Conservation (phyloP, 2,888 invertebrate genomes). For the Tromatobia lineatoria region DNA sequence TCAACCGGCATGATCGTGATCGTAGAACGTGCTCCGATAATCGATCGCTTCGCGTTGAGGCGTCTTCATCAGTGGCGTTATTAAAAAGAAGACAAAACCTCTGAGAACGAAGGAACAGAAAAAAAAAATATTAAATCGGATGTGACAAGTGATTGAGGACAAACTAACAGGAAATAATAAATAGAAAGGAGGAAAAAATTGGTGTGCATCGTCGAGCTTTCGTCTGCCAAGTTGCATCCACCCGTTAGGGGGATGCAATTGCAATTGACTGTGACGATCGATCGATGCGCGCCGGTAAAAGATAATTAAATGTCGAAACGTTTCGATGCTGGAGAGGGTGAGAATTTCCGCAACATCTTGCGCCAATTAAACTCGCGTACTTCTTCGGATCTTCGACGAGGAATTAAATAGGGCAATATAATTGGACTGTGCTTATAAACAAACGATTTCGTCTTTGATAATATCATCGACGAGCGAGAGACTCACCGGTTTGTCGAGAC, state of each 20-base stretch:
- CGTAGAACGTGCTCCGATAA: conserved; percentile 33
- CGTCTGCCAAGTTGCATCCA: too few species aligned
- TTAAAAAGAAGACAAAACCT: conserved; percentile 49
- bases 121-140: too few species aligned
- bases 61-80: conserved; percentile 31
- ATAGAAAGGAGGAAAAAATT: background rate
- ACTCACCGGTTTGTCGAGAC: background rate
- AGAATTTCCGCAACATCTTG: conserved; percentile 32
- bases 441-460: too few species aligned
- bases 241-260: conserved; percentile 34
- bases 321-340: background rate
- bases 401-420: background rate
- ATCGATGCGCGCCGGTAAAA: conserved; percentile 28
- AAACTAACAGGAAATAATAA: background rate
- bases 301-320: conserved; percentile 52
- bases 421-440: too few species aligned
- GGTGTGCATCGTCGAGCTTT: too few species aligned
- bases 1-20: conserved; percentile 52
- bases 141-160: background rate
- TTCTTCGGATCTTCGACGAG: background rate
- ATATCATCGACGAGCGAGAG: too few species aligned
- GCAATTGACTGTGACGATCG: conserved; percentile 32
- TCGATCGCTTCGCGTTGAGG: conserved; percentile 2
- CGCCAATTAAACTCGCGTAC: conserved; percentile 1
- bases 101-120: background rate